phyloP scores from a whole-genome alignment of 35 echinoderm and acorn worm species.

The Heliocidaris erythrogramma region DNA sequence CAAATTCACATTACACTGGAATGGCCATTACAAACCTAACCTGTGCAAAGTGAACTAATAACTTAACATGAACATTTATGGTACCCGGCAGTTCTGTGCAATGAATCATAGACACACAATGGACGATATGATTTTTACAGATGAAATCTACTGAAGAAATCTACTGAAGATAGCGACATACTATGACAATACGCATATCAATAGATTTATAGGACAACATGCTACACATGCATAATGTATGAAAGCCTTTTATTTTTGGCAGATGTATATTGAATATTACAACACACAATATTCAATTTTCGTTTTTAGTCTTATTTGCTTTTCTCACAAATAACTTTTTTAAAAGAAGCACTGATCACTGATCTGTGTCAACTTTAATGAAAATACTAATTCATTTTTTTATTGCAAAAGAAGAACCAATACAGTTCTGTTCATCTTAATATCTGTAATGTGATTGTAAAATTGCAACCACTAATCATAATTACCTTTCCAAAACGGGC shows the following conservation, averaged over 20 bases:
- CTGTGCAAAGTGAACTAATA: not conserved
- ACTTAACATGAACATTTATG: not conserved
- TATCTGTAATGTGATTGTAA: too few relatives aligned
- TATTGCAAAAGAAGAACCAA: too few relatives aligned
- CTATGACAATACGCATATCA: not conserved
- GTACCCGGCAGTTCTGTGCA: not conserved
- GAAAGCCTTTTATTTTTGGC: not conserved
- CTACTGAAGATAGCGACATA: not conserved
- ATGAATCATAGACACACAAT: not conserved
- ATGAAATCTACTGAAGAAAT: not conserved
- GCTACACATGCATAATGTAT: not conserved
- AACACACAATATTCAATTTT: not conserved
- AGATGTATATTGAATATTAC: not conserved
- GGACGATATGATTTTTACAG: not conserved
- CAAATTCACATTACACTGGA: too few relatives aligned
- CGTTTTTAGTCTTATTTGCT: not conserved
- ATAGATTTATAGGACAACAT: not conserved
- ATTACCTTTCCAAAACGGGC: not conserved
- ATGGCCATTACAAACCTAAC: too few relatives aligned
- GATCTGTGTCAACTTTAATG: not conserved
- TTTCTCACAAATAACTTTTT: not conserved
- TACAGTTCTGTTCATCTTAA: too few relatives aligned
- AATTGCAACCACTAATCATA: not conserved
- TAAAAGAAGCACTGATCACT: not conserved
- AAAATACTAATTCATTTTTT: not conserved